Evolutionary conservation across 2,888 invertebrate genomes (phyloP), one percentile per base, ranked within the genome.

Genomic region (Saturnia pavonia): DNA sequence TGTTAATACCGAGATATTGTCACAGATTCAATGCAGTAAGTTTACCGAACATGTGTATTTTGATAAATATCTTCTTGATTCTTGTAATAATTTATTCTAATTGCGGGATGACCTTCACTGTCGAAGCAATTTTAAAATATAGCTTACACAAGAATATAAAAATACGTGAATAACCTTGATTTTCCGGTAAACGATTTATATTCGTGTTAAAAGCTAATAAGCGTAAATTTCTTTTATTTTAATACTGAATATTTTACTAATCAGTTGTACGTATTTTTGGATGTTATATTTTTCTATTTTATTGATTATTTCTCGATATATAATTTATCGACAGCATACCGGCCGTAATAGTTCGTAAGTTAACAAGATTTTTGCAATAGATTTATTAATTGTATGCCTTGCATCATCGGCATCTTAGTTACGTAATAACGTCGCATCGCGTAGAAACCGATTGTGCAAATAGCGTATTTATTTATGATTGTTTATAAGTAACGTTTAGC

Each of bases 341-440:
- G 9, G 12, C 65, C 1, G 3, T 40, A 40, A 40, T n/a, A 60
- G 57, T 65, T 40, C 25, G 16, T 19, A 19, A 65, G 40, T 65
- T 65, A 34, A 65, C 22, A n/a, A 27, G 14, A 9, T 65, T 65
- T 65, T 65, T 65, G 65, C 65, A 65, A 65, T 65, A 19, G 65
- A n/a, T 19, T 65, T 40, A 65, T 65, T 65, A 65, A 65, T 65
- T 34, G 9, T 65, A 12, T 60, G 2, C n/a, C 6, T 65, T 40
- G 65, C 34, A 65, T 3, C 40, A 65, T 65, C 40, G 57, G 65
- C 40, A 40, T 65, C 40, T 19, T 65, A 25, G 19, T 65, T 65
- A 40, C 65, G 65, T 40, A 8, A 40, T 65, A 40, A 9, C 40
- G n/a, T 60, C 9, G 57, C 14, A 60, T 60, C 27, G 57, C 0